phyloP scores from a whole-genome alignment of 2,797 vertebrate species.

The Epinephelus awoara region DNA sequence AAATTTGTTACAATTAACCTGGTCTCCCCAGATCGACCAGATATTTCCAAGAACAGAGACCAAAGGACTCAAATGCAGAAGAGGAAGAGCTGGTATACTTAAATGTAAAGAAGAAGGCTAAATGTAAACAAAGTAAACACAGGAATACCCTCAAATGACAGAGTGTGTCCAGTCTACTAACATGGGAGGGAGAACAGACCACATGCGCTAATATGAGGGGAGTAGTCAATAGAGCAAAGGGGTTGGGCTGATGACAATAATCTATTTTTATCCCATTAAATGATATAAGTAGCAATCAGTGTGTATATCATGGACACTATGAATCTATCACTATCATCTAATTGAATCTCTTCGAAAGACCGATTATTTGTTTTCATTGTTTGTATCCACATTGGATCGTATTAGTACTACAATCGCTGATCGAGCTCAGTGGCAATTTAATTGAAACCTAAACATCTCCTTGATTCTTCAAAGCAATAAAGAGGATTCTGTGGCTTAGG shows the following conservation, averaged over 20 bases:
- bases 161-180: background rate
- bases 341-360: constrained; percentile 55
- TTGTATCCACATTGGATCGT: constrained; percentile 37
- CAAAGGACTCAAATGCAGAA: too few relatives aligned
- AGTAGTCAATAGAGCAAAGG: constrained; percentile 7
- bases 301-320: constrained; percentile 55
- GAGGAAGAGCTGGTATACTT: too few relatives aligned
- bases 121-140: too few relatives aligned
- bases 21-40: too few relatives aligned
- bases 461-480: constrained; percentile 40
- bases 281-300: constrained; percentile 56
- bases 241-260: constrained; percentile 17
- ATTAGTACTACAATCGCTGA: constrained; percentile 47
- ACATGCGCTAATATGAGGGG: constrained; percentile 6
- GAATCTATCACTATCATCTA: constrained; percentile 61
- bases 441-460: constrained; percentile 54
- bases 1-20: too few relatives aligned
- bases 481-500: constrained; percentile 40
- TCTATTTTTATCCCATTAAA: constrained; percentile 61
- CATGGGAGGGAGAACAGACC: background rate
- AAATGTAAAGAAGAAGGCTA: too few relatives aligned
- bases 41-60: too few relatives aligned
- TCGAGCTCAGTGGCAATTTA: constrained; percentile 32
- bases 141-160: background rate
- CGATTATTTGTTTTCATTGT: constrained; percentile 54